Conservation (phyloP, 2,888 invertebrate species). For the Parascotia fuliginaria region DNA sequence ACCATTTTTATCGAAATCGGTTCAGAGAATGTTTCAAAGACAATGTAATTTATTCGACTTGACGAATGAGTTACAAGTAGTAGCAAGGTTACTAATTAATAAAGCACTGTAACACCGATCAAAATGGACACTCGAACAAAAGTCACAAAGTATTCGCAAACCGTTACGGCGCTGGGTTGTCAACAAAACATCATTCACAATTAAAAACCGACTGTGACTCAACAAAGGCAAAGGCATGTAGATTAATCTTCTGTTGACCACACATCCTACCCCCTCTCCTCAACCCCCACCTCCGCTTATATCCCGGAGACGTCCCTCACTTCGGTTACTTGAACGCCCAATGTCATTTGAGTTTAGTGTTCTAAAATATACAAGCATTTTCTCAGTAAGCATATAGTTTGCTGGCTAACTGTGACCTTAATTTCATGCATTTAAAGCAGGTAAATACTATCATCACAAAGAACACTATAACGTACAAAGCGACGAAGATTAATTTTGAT, state of each 20-base stretch:
- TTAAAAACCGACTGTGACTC: slow-evolving; percentile 22
- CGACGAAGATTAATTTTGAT: no score
- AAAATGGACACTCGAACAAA: not conserved
- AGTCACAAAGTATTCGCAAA: not conserved
- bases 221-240: slow-evolving; percentile 29
- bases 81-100: not conserved
- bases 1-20: no score
- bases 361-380: not conserved
- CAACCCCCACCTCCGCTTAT: not conserved
- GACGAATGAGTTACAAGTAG: no score
- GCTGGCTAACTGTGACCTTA: not conserved
- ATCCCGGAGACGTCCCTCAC: not conserved
- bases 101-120: not conserved
- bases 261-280: not conserved
- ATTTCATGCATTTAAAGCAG: not conserved
- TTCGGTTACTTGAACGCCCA: not conserved
- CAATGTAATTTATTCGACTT: no score
- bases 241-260: slow-evolving; percentile 33
- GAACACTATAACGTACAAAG: no score
- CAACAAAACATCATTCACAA: slow-evolving; percentile 34
- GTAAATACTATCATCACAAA: no score
- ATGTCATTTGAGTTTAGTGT: not conserved
- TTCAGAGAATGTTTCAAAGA: no score
- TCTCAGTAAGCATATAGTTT: not conserved
- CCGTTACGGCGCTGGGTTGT: slow-evolving; percentile 10